Evolutionary conservation across 1,140 invertebrate genomes (phyloP), one percentile per base, ranked within the genome.

Genomic region (Scaptodrosophila lebanonensis): DNA sequence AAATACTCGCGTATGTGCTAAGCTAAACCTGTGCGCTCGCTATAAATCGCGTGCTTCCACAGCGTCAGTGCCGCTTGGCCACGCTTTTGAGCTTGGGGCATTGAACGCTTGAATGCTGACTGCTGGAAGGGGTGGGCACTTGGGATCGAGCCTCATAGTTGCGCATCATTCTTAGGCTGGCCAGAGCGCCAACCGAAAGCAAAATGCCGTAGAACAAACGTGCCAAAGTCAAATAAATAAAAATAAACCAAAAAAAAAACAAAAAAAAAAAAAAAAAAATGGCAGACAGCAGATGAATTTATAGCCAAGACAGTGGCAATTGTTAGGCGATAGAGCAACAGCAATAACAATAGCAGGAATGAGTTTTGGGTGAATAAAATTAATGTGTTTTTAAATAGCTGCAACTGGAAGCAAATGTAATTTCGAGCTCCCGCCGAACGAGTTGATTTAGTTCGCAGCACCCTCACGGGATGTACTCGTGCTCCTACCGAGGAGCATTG

Each of bases 211-310:
- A 53, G 49, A 66, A 47, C 52, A 43, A 82, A 70, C 70, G 75
- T 82, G 70, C 66, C 63, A 35, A 66, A 75, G 61, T 82, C 69
- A 69, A 75, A 82, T 82, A 82, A 82, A 82, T 82, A 82, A 82
- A 75, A n/a, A n/a, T n/a, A n/a, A n/a, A n/a, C n/a, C n/a, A n/a
- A n/a, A n/a, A n/a, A n/a, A n/a, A n/a, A n/a, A n/a, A n/a, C n/a
- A n/a, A n/a, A n/a, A n/a, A n/a, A n/a, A n/a, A n/a, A n/a, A n/a
- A n/a, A n/a, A 66, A 54, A 82, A 70, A 70, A 82, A 66, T 75
- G 75, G 57, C 66, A 66, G 75, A 82, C 75, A 82, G 75, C 69
- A 40, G 45, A 58, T 57, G 42, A 75, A 82, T 82, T 82, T 82
- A 82, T 82, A 76, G 54, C 49, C 52, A 53, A 50, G 25, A n/a